Conservation (phyloP, 1,140 invertebrate species). For the Meloidogyne floridensis region DNA sequence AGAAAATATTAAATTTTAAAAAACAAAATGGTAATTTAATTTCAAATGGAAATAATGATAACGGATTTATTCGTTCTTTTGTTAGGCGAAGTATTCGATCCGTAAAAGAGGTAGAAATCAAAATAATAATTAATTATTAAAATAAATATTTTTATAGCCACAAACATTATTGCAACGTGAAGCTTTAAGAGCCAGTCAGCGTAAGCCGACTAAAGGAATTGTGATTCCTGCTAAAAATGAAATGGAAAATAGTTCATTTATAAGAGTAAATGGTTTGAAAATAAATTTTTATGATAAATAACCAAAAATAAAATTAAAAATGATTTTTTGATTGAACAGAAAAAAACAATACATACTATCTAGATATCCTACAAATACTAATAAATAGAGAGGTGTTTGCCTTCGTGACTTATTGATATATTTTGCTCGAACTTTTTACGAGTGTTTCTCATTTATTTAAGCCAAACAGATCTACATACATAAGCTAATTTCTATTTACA, state of each 20-base stretch:
- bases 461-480: too few species aligned
- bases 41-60: neutral
- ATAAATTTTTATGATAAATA: neutral
- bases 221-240: neutral
- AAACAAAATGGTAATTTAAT: neutral
- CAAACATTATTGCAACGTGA: slow-evolving; percentile 17
- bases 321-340: too few species aligned
- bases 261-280: neutral
- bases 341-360: too few species aligned
- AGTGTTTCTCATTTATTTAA: too few species aligned
- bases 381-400: too few species aligned
- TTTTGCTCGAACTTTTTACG: too few species aligned
- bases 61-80: slow-evolving; percentile 18
- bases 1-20: slow-evolving; percentile 23
- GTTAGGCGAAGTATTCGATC: slow-evolving; percentile 15
- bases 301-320: too few species aligned
- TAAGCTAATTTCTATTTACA: too few species aligned
- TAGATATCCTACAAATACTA: too few species aligned
- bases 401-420: too few species aligned
- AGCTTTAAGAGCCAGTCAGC: slow-evolving; percentile 21
- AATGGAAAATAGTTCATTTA: neutral
- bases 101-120: slow-evolving; percentile 10
- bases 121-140: neutral
- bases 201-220: slow-evolving; percentile 19
- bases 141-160: slow-evolving; percentile 1